These are phyloP conservation scores for Frankliniella intonsa DNA, from an alignment of 2,888 invertebrate genomes.

Conservation along the genomic window DNA sequence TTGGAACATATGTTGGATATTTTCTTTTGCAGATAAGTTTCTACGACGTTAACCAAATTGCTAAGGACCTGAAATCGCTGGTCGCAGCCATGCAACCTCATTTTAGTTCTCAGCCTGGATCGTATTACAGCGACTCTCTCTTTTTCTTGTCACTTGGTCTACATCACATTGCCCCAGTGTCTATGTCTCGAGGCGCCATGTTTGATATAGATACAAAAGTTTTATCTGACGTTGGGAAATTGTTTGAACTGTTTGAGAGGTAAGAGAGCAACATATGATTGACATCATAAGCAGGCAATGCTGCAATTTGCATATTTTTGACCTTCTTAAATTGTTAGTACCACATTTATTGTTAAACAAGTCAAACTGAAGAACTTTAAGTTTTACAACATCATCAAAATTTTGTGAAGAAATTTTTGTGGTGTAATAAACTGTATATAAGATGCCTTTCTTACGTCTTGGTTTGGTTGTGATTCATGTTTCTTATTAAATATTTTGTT, in stretches of 20 bases:
- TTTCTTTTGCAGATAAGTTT: conserved; percentile 49
- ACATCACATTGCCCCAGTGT: conserved; percentile 60
- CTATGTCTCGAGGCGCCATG: conserved; percentile 61
- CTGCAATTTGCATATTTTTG: too few species aligned
- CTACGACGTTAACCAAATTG: conserved; percentile 59
- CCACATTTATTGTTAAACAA: too few species aligned
- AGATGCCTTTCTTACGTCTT: conserved; percentile 29
- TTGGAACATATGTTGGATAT: conserved; percentile 30
- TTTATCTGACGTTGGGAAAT: conserved; percentile 58
- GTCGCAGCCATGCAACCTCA: conserved; percentile 63
- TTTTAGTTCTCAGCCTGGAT: conserved; percentile 56
- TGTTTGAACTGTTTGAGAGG: conserved; percentile 63
- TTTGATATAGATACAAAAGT: conserved; percentile 76
- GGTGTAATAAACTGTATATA: too few species aligned
- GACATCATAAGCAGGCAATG: too few species aligned
- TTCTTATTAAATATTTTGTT: conserved; percentile 18
- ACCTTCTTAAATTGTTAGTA: too few species aligned
- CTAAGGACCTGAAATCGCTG: conserved; percentile 56
- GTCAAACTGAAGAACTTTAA: too few species aligned
- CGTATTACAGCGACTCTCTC: conserved; percentile 72
- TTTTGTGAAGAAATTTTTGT: neutral
- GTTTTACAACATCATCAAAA: neutral
- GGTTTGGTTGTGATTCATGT: conserved; percentile 27
- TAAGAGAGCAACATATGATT: conserved; percentile 40
- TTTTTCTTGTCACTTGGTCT: conserved; percentile 73